Evolutionary conservation across 2,888 invertebrate genomes (phyloP), one percentile per base, ranked within the genome.

Genomic region (Sisyra terminalis): DNA sequence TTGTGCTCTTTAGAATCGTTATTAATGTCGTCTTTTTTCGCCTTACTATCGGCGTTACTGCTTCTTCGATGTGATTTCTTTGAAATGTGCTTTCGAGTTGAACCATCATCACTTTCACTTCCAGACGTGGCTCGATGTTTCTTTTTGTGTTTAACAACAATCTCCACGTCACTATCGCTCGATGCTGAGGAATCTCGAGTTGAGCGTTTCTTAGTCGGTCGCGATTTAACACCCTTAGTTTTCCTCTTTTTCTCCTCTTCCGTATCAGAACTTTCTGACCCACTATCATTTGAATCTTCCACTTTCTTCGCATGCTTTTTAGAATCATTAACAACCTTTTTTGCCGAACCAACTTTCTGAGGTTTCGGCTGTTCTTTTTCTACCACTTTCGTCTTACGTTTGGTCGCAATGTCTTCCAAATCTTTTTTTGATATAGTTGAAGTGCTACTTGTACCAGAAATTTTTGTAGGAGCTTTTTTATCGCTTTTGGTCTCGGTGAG

Each of bases 91-190:
- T 62, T 67, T 57, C 64, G 71, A 56, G 60, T 66, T 40, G 63
- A 54, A 55, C 66, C 63, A 51, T 63, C 65, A 47, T 65, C 67
- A 47, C 65, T 66, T 46, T 68, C 69, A 13, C 65, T 64, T 45
- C 64, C 66, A 1, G 67, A 63, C 36, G 46, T 36, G 13, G 40
- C 43, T 9, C 46, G 44, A 34, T 46, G 47, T 37, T 50, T 51
- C 11, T 47, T 47, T 10, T 48, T 47, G 16, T 51, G 48, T 47
- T 61, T 34, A 1, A 8, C 18, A 8, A 30, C 60, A 5, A 53
- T 55, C 40, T 61, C 63, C 48, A 58, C 61, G 40, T 63, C 62
- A 49, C 63, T 63, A 17, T 34, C 41, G 18, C 41, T 41, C 8
- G 41, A 41, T 18, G 66, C 69, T 45, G 68, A 71, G 16, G 66